Conservation (phyloP, 2,888 invertebrate genomes). For the Hymenopus coronatus region DNA sequence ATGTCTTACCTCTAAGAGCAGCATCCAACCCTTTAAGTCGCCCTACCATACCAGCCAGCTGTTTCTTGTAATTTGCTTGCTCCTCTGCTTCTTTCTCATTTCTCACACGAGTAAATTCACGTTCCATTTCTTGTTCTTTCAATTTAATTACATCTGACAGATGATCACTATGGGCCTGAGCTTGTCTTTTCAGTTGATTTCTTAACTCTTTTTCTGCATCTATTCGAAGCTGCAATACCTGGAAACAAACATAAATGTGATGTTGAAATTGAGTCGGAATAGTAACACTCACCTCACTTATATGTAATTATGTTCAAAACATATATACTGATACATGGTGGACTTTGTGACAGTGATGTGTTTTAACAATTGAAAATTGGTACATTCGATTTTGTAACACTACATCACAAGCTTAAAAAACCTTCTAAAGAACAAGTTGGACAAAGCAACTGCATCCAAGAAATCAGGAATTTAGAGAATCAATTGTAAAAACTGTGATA, state of each 20-base stretch:
- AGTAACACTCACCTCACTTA: too few relatives aligned
- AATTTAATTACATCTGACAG: constrained; percentile 66
- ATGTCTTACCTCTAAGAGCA: constrained; percentile 64
- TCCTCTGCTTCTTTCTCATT: constrained; percentile 69
- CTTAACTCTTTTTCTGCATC: constrained; percentile 71
- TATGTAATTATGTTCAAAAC: too few relatives aligned
- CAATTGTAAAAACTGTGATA: too few relatives aligned
- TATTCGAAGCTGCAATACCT: constrained; percentile 64
- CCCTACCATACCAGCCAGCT: constrained; percentile 70
- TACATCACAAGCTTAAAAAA: too few relatives aligned
- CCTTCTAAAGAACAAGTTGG: too few relatives aligned
- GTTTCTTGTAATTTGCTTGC: constrained; percentile 63
- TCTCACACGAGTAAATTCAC: constrained; percentile 54
- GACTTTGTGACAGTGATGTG: too few relatives aligned
- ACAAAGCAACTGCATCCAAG: too few relatives aligned
- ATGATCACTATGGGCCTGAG: constrained; percentile 82
- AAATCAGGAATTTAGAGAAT: too few relatives aligned
- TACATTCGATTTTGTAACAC: too few relatives aligned
- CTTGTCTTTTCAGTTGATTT: constrained; percentile 76
- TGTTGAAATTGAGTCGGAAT: too few relatives aligned
- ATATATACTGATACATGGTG: too few relatives aligned
- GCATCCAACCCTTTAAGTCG: constrained; percentile 73
- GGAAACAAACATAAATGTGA: constrained; percentile 29
- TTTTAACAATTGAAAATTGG: too few relatives aligned
- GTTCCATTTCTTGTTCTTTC: constrained; percentile 57